phyloP scores from a whole-genome alignment of 2,888 invertebrate genomes.

The Pterobdella sp. region DNA sequence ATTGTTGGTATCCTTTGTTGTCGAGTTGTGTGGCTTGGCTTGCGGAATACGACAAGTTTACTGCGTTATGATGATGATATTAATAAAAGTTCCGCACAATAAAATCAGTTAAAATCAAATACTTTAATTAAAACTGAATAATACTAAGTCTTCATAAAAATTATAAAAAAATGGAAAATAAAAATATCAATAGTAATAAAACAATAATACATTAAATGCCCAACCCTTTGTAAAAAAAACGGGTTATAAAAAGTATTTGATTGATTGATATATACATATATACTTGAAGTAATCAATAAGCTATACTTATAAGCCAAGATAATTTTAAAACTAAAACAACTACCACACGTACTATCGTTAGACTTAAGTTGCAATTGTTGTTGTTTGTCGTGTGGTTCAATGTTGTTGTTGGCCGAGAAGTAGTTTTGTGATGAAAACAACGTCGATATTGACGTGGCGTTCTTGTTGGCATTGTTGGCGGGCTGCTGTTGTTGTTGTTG shows the following conservation, averaged over 20 bases:
- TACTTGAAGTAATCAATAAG: not conserved
- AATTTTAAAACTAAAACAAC: not conserved
- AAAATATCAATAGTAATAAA: too few relatives aligned
- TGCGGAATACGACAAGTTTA: conserved; percentile 13
- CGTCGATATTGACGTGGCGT: not conserved
- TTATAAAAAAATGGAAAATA: too few relatives aligned
- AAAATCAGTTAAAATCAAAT: too few relatives aligned
- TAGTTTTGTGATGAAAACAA: not conserved
- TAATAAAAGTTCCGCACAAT: too few relatives aligned
- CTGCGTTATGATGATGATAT: too few relatives aligned
- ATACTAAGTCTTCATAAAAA: too few relatives aligned
- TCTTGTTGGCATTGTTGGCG: not conserved
- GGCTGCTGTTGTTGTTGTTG: conserved; percentile 10
- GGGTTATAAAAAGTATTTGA: too few relatives aligned
- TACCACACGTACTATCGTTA: not conserved
- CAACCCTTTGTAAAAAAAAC: too few relatives aligned
- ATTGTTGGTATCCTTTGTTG: conserved; percentile 20
- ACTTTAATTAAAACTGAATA: too few relatives aligned
- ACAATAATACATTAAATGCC: too few relatives aligned
- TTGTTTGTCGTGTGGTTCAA: conserved; percentile 3
- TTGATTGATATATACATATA: not conserved
- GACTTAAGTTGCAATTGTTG: conserved; percentile 11
- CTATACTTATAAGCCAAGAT: not conserved
- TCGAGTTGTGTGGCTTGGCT: conserved; percentile 7
- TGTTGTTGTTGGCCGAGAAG: conserved; percentile 3